Evolutionary conservation across 2,113 vertebrate genomes (phyloP).

Genomic region (Corythornis madagascariensis): DNA sequence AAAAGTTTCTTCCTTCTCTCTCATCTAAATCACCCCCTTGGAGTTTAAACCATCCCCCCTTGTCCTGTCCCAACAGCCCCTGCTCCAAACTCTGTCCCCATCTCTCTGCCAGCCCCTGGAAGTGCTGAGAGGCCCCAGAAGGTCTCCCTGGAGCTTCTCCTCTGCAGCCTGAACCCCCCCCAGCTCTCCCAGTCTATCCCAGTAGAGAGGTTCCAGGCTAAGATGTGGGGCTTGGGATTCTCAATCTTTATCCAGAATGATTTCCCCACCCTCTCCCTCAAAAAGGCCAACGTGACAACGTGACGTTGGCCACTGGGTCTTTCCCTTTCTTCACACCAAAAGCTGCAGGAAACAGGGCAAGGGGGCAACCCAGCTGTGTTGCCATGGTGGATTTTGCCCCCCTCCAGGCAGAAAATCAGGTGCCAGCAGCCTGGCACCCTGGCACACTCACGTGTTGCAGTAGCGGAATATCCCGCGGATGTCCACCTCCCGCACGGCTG

Average conservation of each 20-base stretch:
- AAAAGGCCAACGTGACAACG: background rate
- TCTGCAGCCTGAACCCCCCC: too few relatives aligned
- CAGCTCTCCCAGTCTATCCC: too few relatives aligned
- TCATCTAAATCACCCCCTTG: too few relatives aligned
- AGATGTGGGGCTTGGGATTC: background rate
- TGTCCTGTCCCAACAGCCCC: too few relatives aligned
- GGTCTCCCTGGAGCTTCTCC: too few relatives aligned
- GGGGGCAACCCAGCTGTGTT: background rate
- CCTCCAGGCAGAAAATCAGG: background rate
- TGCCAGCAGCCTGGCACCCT: background rate
- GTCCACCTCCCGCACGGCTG: constrained; percentile 87
- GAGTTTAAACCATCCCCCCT: too few relatives aligned
- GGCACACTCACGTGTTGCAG: constrained; percentile 90
- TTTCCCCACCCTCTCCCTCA: background rate
- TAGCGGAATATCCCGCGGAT: constrained; percentile 95
- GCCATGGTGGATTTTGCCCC: background rate
- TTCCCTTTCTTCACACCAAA: background rate
- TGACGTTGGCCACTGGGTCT: background rate
- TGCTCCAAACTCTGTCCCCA: too few relatives aligned
- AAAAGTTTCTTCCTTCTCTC: too few relatives aligned
- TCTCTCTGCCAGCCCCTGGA: too few relatives aligned
- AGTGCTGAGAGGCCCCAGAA: too few relatives aligned
- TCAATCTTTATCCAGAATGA: background rate
- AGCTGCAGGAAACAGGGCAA: background rate
- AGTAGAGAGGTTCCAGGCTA: background rate